A percentile compares a stretch with the other conserved stretches of the same genome.
Conservation (phyloP, 2,888 invertebrate species). For the Ormyrus pomaceus region DNA sequence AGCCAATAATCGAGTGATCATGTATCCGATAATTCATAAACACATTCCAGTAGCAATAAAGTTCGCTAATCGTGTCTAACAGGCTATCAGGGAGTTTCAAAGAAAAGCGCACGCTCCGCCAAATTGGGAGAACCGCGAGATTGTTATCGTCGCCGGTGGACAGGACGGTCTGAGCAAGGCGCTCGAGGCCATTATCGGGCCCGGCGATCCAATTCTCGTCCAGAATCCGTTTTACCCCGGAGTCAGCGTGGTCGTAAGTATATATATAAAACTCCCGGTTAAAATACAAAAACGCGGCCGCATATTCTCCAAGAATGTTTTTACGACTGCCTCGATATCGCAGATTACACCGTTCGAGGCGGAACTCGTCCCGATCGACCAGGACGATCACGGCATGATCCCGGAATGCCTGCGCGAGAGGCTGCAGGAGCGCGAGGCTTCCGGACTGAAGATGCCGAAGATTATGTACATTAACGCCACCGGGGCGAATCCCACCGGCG, state of each 20-base stretch:
- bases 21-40: too few species aligned
- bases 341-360: slow-evolving; percentile 84
- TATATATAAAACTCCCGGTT: neutral
- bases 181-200: slow-evolving; percentile 83
- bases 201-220: slow-evolving; percentile 83
- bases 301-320: too few species aligned
- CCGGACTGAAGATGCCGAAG: slow-evolving; percentile 82
- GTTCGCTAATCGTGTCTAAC: neutral
- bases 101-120: slow-evolving; percentile 82
- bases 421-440: slow-evolving; percentile 76
- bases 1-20: too few species aligned
- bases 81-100: slow-evolving; percentile 81
- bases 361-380: slow-evolving; percentile 82
- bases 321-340: too few species aligned
- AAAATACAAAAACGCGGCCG: neutral
- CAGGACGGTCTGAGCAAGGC: slow-evolving; percentile 88
- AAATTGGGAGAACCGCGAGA: slow-evolving; percentile 79
- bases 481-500: slow-evolving; percentile 87
- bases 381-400: slow-evolving; percentile 83
- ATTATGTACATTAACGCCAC: slow-evolving; percentile 86
- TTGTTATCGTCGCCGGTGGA: slow-evolving; percentile 85
- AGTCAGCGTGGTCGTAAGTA: slow-evolving; percentile 81
- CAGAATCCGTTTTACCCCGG: slow-evolving; percentile 86
- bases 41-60: too few species aligned
- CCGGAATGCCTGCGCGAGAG: slow-evolving; percentile 80